Conservation (phyloP, 2,797 vertebrate species). For the Tokudaia muenninki region DNA sequence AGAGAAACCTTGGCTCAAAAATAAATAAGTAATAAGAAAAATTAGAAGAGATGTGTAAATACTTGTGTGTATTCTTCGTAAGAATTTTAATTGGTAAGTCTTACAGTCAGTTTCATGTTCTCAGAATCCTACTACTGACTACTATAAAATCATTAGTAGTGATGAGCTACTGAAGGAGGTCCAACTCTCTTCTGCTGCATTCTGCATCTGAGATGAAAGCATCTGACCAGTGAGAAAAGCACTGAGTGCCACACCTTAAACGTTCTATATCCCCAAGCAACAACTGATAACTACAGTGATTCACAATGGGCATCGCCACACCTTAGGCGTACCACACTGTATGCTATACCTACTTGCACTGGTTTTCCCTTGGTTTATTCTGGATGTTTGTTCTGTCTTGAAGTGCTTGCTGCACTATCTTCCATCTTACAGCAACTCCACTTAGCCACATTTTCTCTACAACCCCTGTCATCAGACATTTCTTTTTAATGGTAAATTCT, state of each 20-base stretch:
- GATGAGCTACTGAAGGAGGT: conserved; percentile 3
- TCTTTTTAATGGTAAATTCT: conserved; percentile 47
- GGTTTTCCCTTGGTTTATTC: background rate
- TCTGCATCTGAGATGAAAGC: conserved; percentile 23
- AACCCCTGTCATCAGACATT: conserved; percentile 5
- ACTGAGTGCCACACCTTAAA: background rate
- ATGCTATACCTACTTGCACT: background rate
- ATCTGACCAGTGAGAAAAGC: conserved; percentile 6
- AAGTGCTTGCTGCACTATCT: background rate
- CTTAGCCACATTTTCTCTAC: conserved; percentile 22
- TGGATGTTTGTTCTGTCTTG: background rate
- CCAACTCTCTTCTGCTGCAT: conserved; percentile 7
- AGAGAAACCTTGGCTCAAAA: background rate
- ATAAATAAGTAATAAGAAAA: background rate
- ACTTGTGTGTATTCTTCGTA: conserved; percentile 29
- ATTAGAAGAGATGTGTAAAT: conserved; percentile 50
- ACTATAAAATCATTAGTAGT: conserved; percentile 23
- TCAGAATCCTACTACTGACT: conserved; percentile 58
- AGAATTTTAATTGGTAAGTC: conserved; percentile 35
- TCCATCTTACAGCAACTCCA: background rate
- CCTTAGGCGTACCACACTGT: background rate
- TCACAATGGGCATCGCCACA: background rate
- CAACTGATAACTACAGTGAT: background rate
- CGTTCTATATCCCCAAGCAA: background rate
- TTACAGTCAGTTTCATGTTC: conserved; percentile 48